phyloP scores from a whole-genome alignment of 30 jellyfish, hydroid and myxozoan species.

The Catostylus mosaicus region DNA sequence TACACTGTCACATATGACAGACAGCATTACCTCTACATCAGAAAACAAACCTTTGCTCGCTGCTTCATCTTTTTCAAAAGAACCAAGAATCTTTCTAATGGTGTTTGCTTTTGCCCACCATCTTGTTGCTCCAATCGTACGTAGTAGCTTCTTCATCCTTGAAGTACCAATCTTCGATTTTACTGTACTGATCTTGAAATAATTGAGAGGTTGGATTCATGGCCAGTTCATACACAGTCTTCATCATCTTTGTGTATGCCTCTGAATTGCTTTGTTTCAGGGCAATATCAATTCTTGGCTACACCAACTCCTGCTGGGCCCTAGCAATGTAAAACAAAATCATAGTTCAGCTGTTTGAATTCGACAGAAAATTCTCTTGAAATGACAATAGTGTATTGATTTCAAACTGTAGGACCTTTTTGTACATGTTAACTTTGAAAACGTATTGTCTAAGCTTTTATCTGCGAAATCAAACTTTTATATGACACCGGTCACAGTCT shows the following conservation, averaged over 20 bases:
- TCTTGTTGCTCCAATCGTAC: conserved; percentile 43
- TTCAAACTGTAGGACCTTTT: no score
- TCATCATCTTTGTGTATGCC: conserved; percentile 50
- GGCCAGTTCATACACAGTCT: conserved; percentile 62
- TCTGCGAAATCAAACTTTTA: no score
- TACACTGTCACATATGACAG: no score
- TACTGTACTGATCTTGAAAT: conserved; percentile 3
- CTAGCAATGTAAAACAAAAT: neutral
- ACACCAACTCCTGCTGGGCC: conserved; percentile 17
- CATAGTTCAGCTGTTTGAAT: no score
- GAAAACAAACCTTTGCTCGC: conserved; percentile 38
- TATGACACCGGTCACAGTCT: no score
- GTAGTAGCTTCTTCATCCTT: no score
- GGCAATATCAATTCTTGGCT: conserved; percentile 32
- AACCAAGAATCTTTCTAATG: conserved; percentile 32
- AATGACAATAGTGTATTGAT: no score
- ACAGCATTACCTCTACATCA: conserved; percentile 20
- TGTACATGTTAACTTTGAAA: no score
- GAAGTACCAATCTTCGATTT: conserved; percentile 37
- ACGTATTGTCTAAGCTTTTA: no score
- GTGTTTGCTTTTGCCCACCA: conserved; percentile 56
- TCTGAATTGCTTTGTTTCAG: conserved; percentile 29
- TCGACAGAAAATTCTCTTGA: no score
- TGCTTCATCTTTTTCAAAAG: conserved; percentile 16
- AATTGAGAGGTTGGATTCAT: conserved; percentile 14